These are phyloP conservation scores for Vulpes vulpes DNA, from an alignment of 2,113 vertebrate genomes.

Conservation along the genomic window DNA sequence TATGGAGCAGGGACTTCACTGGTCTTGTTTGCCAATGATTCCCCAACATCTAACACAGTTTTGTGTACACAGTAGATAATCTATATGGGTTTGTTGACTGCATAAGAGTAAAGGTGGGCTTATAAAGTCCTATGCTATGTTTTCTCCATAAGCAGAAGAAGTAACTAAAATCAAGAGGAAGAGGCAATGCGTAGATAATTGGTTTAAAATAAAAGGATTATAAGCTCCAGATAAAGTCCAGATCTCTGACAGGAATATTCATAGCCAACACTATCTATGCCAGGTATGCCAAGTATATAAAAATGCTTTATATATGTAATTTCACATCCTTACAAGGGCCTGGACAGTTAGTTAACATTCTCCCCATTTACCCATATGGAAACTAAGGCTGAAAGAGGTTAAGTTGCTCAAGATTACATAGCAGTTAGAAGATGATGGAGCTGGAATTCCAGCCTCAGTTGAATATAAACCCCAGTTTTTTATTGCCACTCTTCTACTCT, in stretches of 20 bases:
- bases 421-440: background rate
- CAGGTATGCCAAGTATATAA: background rate
- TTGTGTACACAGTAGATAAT: background rate
- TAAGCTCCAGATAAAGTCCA: background rate
- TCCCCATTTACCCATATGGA: background rate
- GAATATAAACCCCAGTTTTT: background rate
- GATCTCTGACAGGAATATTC: background rate
- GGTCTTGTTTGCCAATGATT: background rate
- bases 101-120: background rate
- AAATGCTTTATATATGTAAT: background rate
- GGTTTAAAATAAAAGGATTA: background rate
- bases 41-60: background rate
- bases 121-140: background rate
- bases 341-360: background rate
- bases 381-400: background rate
- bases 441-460: constrained; percentile 35
- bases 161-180: background rate
- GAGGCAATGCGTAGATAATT: background rate
- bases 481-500: background rate
- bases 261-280: background rate
- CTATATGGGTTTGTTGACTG: background rate
- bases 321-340: background rate
- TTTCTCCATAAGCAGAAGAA: constrained; percentile 6
- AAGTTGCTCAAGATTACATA: background rate
- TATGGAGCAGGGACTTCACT: background rate